These are phyloP conservation scores for Alectoris magna DNA, from an alignment of 2,797 vertebrate species.

Conservation along the genomic window DNA sequence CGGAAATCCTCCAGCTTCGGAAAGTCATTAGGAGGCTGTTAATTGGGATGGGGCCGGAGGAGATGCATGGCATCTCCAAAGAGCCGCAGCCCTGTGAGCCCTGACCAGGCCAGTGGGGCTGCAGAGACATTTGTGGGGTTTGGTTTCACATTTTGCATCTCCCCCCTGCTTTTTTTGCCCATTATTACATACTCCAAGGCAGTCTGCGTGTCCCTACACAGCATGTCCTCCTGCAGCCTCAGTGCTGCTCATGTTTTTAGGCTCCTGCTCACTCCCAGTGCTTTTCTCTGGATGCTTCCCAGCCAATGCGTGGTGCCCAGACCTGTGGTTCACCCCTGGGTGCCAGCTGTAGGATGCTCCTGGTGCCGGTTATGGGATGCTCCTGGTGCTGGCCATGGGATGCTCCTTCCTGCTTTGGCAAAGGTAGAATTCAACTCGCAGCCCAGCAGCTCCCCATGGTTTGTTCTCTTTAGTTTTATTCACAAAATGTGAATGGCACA, in stretches of 20 bases:
- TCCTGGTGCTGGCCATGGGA: too few species aligned
- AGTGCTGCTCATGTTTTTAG: background rate
- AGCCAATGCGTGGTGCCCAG: background rate
- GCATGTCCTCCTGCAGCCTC: background rate
- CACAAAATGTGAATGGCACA: background rate
- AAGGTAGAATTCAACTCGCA: background rate
- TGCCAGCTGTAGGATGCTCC: too few species aligned
- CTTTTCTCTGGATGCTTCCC: background rate
- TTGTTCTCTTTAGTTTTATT: background rate
- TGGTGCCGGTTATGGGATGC: too few species aligned
- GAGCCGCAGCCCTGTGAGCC: too few species aligned
- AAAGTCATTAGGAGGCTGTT: conserved; percentile 48
- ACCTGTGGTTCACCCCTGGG: too few species aligned
- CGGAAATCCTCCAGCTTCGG: conserved; percentile 51
- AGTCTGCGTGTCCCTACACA: too few species aligned
- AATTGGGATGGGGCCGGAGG: conserved; percentile 52
- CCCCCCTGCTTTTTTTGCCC: background rate
- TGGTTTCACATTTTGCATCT: background rate
- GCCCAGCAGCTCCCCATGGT: background rate
- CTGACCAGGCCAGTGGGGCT: too few species aligned
- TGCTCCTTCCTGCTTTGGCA: too few species aligned
- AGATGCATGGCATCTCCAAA: background rate
- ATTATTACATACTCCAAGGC: background rate
- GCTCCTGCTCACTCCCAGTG: background rate
- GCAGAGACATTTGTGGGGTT: background rate